Conservation (phyloP, 2,113 vertebrate species). For the Nanger granti region DNA sequence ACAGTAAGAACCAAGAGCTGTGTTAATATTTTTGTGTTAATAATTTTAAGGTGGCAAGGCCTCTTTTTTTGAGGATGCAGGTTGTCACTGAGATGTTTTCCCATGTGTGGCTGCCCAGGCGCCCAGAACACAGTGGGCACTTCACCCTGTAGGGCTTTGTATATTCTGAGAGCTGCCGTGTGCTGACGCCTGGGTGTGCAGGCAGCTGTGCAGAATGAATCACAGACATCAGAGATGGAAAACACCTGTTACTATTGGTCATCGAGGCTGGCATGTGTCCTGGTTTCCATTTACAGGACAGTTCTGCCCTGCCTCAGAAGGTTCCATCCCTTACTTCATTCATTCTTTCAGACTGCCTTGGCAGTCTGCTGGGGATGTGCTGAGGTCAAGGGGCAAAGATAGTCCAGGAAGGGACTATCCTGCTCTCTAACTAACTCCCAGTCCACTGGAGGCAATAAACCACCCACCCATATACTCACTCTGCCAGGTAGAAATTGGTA, state of each 20-base stretch:
- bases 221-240: conserved; percentile 18
- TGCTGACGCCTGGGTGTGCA: neutral
- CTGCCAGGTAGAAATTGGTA: neutral
- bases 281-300: neutral
- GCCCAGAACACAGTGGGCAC: neutral
- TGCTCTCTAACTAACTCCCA: neutral
- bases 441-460: neutral
- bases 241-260: conserved; percentile 65
- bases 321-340: neutral
- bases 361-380: neutral
- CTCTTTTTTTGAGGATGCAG: neutral
- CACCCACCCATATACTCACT: neutral
- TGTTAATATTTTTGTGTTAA: neutral
- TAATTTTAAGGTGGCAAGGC: conserved; percentile 12
- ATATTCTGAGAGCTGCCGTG: neutral
- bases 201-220: conserved; percentile 35
- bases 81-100: neutral
- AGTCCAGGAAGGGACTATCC: neutral
- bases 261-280: neutral
- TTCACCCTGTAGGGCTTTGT: neutral
- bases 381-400: neutral
- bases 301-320: neutral
- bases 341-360: neutral
- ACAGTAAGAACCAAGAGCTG: neutral
- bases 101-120: neutral